phyloP scores from a whole-genome alignment of 2,797 vertebrate genomes.

The Delichon dasypus region DNA sequence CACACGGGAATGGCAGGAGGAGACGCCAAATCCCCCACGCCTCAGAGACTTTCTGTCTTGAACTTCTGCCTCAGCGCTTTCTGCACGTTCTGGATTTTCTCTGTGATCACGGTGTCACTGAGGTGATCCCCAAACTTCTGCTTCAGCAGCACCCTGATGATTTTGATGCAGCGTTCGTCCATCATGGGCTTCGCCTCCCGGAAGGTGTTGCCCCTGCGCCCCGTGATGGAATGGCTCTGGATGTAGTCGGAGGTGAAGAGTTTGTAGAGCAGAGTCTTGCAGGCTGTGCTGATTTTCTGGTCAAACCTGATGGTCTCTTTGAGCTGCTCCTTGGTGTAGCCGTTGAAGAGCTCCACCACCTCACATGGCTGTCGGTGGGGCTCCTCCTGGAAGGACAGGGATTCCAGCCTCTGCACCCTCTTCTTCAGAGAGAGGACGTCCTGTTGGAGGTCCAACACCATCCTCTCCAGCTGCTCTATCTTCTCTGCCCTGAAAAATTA shows the following conservation, averaged over 20 bases:
- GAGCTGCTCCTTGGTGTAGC: constrained; percentile 66
- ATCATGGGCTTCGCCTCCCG: constrained; percentile 66
- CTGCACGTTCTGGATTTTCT: constrained; percentile 72
- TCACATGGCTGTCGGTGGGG: neutral
- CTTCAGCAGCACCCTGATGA: constrained; percentile 61
- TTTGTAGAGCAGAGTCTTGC: constrained; percentile 68
- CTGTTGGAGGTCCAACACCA: constrained; percentile 44
- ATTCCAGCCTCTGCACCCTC: constrained; percentile 64
- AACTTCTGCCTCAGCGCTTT: constrained; percentile 70
- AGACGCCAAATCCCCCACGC: rapidly evolving
- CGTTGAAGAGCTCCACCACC: constrained; percentile 56
- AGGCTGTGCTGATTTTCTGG: constrained; percentile 70
- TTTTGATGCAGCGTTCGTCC: constrained; percentile 70
- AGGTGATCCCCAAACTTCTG: constrained; percentile 69
- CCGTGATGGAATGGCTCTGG: constrained; percentile 67
- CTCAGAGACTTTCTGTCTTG: constrained; percentile 61
- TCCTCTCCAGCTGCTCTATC: constrained; percentile 62
- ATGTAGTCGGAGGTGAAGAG: constrained; percentile 66
- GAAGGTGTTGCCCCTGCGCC: constrained; percentile 64
- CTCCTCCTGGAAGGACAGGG: constrained; percentile 50
- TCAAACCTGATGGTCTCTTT: constrained; percentile 67
- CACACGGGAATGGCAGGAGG: rapidly evolving
- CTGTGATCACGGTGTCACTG: constrained; percentile 62
- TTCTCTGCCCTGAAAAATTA: constrained; percentile 26
- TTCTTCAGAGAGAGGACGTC: constrained; percentile 45